Evolutionary conservation across 2,888 invertebrate species (phyloP), one percentile per base, ranked within the genome.

Genomic region (Pyralis farinalis): DNA sequence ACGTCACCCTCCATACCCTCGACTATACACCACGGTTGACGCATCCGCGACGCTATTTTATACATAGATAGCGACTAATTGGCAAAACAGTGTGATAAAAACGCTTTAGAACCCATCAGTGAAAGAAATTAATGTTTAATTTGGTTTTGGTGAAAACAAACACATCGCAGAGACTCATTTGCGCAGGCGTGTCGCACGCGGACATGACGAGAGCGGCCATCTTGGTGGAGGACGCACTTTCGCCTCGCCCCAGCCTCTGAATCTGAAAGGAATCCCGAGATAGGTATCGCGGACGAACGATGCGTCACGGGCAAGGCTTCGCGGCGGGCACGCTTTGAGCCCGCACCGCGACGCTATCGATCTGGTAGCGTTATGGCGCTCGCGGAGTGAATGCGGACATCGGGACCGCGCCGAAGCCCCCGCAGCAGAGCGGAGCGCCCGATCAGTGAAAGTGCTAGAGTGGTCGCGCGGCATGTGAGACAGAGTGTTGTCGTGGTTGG

Each of bases 301-400:
- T 83, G 85, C 65, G 65, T 72, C 71, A 74, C 67, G 71, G 64
- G 53, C 61, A 70, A 64, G 64, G 66, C 67, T 63, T 58, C 63
- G 79, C 65, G 66, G 72, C 63, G 85, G 84, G 71, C 70, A 71
- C 67, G 66, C 71, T 69, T 59, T 85, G 83, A 85, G 83, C 71
- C 71, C 65, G 75, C 75, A 63, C 76, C 83, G 77, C 87, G 85
- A 68, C 71, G 84, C 82, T 77, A 86, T 86, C 79, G 86, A 86
- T 84, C 76, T 4, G 71, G 69, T 71, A 67, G 80, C 77, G 80
- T 74, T 68, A 86, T 86, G 86, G 78, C 83, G 79, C 69, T 77
- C 80, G 78, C 73, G 72, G 72, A 81, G 85, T 87, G 87, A 86
- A 87, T 87, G 86, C 86, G 86, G 85, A 85, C 74, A 81, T 83